Evolutionary conservation across 2,113 vertebrate species (phyloP).

Genomic region (Spizaetus ornatus): DNA sequence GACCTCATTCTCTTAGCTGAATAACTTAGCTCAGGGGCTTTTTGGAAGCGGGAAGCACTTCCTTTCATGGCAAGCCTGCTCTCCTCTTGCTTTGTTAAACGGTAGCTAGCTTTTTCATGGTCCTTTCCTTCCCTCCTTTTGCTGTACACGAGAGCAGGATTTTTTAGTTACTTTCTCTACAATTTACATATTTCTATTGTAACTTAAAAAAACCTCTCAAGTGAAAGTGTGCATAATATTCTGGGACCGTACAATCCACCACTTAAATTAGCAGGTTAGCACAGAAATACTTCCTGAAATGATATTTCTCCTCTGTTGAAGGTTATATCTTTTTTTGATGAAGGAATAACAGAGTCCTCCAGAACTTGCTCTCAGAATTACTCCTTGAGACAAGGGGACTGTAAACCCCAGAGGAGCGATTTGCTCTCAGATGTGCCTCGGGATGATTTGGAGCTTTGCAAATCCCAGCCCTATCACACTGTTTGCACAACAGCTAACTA

Average conservation of each 20-base stretch:
- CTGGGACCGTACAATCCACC: not conserved
- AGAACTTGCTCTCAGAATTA: not conserved
- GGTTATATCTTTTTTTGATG: not conserved
- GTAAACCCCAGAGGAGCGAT: not conserved
- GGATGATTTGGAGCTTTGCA: not conserved
- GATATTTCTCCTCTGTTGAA: not conserved
- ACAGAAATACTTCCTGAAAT: not conserved
- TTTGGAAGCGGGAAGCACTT: not conserved
- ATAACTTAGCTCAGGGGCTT: not conserved
- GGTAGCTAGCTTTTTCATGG: not conserved
- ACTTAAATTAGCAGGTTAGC: not conserved
- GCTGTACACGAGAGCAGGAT: not conserved
- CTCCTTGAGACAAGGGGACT: not conserved
- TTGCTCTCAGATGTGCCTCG: rapidly evolving
- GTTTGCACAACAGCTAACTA: not conserved
- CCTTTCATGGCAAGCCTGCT: not conserved
- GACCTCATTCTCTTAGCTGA: not conserved
- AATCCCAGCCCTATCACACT: not conserved
- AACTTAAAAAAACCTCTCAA: not conserved
- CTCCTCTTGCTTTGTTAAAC: not conserved
- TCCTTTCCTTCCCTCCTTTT: not conserved
- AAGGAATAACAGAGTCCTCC: not conserved
- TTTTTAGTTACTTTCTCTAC: not conserved
- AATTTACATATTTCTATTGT: not conserved
- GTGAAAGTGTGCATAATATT: not conserved